Evolutionary conservation across 1,140 invertebrate species (phyloP), one percentile per base, ranked within the genome.

Genomic region (Procambarus clarkii): DNA sequence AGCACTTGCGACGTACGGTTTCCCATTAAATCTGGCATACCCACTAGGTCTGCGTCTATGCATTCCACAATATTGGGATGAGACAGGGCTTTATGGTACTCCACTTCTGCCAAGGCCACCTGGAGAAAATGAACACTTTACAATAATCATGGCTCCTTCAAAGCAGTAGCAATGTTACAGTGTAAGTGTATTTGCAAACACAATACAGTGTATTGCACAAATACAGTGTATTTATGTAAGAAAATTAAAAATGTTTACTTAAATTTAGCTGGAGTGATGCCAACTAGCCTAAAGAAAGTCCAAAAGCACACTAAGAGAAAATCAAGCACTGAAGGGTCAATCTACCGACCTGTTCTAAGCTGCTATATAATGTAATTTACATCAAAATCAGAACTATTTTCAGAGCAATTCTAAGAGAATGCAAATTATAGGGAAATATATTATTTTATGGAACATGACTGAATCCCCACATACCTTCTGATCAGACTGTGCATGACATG

Each of bases 51-150:
- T n/a, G 96, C 97, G 94, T 97, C 97, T 90, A 97, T 95, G 34
- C 97, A 96, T 90, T 96, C 95, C 87, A 98, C 96, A n/a, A 98
- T 96, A 94, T 97, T 97, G 24, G 96, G 96, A 95, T 98, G 97
- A 79, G 96, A 95, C 11, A 98, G 94, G 93, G 95, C 95, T 88
- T 95, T 96, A 93, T 97, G 97, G 93, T 97, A 96, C 92, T 97
- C 96, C 83, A 97, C 96, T 95, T 98, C 97, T 92, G 96, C 95
- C 92, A 96, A 94, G 0, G 97, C 97, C 91, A 96, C 94, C 92
- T 93, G 54, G 9, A 69, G 71, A 78, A 60, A 50, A 44, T 18
- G 2, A 83, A 15, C 3, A 34, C 34, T 34, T 34, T 34, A 34
- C 34, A 34, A 34, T 34, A 34, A 46, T 60, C 44, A 34, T 74